A percentile compares a stretch with the other conserved stretches of the same genome.
These are phyloP conservation scores for Zaprionus taronus DNA, from an alignment of 1,140 invertebrate species.

Conservation along the genomic window DNA sequence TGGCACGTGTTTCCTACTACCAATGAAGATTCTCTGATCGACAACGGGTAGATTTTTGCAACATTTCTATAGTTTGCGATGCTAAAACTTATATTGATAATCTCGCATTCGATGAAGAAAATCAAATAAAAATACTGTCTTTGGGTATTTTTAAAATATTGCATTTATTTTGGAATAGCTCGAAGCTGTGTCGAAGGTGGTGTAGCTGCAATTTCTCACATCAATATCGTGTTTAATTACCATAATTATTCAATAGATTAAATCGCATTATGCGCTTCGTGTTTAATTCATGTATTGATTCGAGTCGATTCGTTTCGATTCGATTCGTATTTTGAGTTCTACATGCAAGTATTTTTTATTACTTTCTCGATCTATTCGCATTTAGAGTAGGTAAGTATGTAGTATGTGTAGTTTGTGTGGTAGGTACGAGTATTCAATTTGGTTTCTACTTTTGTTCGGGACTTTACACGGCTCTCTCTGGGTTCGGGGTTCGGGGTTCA, in stretches of 20 bases:
- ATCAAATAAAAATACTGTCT: neutral
- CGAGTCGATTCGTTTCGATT: conserved; percentile 43
- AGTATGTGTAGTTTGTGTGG: conserved; percentile 18
- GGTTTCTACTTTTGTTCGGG: conserved; percentile 43
- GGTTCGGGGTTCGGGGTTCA: neutral
- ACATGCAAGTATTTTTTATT: conserved; percentile 51
- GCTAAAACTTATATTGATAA: no score
- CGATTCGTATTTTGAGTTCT: conserved; percentile 66
- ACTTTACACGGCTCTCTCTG: conserved; percentile 65
- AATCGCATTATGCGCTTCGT: conserved; percentile 32
- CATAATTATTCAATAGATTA: conserved; percentile 28
- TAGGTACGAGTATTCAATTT: conserved; percentile 45
- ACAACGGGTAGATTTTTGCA: no score
- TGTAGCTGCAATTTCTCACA: conserved; percentile 65
- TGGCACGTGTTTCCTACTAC: conserved; percentile 41
- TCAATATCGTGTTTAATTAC: conserved; percentile 59
- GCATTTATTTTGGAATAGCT: conserved; percentile 79
- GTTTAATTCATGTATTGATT: conserved; percentile 64
- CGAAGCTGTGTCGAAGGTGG: conserved; percentile 65
- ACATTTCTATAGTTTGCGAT: conserved; percentile 9
- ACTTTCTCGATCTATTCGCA: conserved; percentile 11
- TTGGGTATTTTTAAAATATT: conserved; percentile 73
- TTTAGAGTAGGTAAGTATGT: neutral
- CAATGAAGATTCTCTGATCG: no score
- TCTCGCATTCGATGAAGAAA: neutral